A percentile compares a stretch with the other conserved stretches of the same genome.
phyloP scores from a whole-genome alignment of 1,140 invertebrate species.

The Drosophila truncata region DNA sequence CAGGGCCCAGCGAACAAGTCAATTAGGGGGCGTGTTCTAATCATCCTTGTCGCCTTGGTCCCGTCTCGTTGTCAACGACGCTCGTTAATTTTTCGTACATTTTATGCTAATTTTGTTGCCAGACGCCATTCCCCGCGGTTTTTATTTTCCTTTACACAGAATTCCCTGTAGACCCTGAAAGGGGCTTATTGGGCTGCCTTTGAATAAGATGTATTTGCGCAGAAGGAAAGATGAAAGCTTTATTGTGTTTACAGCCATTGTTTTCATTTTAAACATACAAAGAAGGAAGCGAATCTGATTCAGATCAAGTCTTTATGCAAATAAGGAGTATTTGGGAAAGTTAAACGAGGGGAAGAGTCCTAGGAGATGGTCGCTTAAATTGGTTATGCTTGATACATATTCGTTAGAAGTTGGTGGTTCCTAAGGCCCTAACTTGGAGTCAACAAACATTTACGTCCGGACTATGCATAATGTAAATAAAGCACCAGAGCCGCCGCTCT shows the following conservation, averaged over 20 bases:
- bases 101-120: constrained; percentile 81
- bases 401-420: too few species aligned
- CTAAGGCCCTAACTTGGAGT: not conserved
- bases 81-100: constrained; percentile 78
- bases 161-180: constrained; percentile 45
- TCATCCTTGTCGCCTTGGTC: constrained; percentile 27
- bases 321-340: constrained; percentile 1
- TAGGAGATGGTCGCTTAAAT: not conserved
- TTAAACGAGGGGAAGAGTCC: not conserved
- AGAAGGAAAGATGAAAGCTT: constrained; percentile 14
- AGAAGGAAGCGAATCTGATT: not conserved
- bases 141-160: constrained; percentile 33
- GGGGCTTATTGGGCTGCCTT: constrained; percentile 27
- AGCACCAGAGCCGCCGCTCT: too few species aligned
- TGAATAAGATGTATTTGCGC: not conserved
- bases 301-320: constrained; percentile 2
- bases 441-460: too few species aligned
- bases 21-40: constrained; percentile 68
- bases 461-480: not conserved
- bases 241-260: constrained; percentile 12
- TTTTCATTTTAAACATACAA: constrained; percentile 6
- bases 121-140: constrained; percentile 41
- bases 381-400: not conserved
- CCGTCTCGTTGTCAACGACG: constrained; percentile 53
- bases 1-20: constrained; percentile 44